Evolutionary conservation across 1,140 invertebrate genomes (phyloP).

Genomic region (Amyelois transitella): DNA sequence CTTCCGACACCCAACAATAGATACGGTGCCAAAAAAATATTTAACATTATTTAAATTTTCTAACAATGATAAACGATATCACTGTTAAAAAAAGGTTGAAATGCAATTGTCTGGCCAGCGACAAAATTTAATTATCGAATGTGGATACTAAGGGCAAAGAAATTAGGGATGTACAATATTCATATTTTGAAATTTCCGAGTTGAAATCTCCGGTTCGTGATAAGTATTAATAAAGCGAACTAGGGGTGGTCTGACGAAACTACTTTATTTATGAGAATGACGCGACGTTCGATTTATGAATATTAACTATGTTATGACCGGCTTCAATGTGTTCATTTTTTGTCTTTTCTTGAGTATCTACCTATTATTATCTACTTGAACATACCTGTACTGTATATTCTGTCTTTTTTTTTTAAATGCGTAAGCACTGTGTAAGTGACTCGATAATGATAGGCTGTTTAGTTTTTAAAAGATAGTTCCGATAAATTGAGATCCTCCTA

Average conservation of each 20-base stretch:
- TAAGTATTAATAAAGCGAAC: constrained; percentile 26
- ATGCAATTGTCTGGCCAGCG: not conserved
- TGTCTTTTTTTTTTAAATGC: no score
- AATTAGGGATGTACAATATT: constrained; percentile 10
- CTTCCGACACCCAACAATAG: no score
- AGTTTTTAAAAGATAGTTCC: no score
- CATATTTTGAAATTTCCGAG: constrained; percentile 8
- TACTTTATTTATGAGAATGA: constrained; percentile 60
- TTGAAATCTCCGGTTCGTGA: constrained; percentile 18
- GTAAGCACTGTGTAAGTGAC: no score
- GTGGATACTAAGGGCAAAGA: not conserved
- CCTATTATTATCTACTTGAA: not conserved
- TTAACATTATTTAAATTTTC: no score
- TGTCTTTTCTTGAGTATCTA: not conserved
- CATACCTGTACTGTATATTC: no score
- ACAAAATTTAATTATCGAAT: not conserved
- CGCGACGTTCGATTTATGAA: constrained; percentile 52
- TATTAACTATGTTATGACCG: constrained; percentile 42
- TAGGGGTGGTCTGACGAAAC: constrained; percentile 42
- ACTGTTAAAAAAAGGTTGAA: not conserved
- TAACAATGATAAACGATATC: not conserved
- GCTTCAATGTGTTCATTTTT: constrained; percentile 11
- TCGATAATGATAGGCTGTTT: no score
- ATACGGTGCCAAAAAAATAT: no score
- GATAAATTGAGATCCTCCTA: no score